Percentiles rank a stretch among this genome's conserved stretches.
phyloP scores from a whole-genome alignment of 92 coral and sea anemone species.

The Epizoanthus fatuus region DNA sequence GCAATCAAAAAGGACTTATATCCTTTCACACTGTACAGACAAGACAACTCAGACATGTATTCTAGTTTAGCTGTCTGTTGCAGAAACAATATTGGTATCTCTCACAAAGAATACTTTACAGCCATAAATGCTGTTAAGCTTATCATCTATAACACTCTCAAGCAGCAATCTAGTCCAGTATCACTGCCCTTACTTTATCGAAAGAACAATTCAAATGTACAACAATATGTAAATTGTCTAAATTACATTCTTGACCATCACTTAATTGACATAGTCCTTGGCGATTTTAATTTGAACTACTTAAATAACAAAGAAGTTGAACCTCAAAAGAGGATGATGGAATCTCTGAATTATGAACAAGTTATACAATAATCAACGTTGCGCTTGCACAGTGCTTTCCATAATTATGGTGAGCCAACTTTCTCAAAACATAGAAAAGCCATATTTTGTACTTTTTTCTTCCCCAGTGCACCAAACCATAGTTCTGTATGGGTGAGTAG shows the following conservation, averaged over 20 bases:
- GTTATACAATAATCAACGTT: conserved; percentile 51
- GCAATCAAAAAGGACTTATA: conserved; percentile 3
- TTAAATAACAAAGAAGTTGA: neutral
- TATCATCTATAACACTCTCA: no score
- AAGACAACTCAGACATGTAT: neutral
- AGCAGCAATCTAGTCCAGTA: neutral
- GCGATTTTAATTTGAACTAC: conserved; percentile 58
- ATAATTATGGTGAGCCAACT: no score
- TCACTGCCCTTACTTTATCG: conserved; percentile 52
- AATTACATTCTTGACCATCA: conserved; percentile 7
- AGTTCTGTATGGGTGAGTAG: no score
- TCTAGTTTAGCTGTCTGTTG: conserved; percentile 40
- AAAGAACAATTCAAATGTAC: conserved; percentile 48
- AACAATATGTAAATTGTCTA: conserved; percentile 36
- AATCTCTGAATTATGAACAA: conserved; percentile 31
- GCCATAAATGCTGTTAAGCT: conserved; percentile 31
- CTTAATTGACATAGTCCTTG: conserved; percentile 32
- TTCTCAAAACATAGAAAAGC: no score
- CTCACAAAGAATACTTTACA: conserved; percentile 49
- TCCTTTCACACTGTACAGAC: neutral
- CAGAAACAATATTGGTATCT: conserved; percentile 30
- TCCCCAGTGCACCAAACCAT: no score
- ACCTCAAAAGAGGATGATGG: neutral
- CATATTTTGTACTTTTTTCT: no score
- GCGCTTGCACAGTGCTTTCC: no score